Base-by-base conservation (phyloP, 2,888 invertebrate genomes). In the Crematogaster levior region DNA sequence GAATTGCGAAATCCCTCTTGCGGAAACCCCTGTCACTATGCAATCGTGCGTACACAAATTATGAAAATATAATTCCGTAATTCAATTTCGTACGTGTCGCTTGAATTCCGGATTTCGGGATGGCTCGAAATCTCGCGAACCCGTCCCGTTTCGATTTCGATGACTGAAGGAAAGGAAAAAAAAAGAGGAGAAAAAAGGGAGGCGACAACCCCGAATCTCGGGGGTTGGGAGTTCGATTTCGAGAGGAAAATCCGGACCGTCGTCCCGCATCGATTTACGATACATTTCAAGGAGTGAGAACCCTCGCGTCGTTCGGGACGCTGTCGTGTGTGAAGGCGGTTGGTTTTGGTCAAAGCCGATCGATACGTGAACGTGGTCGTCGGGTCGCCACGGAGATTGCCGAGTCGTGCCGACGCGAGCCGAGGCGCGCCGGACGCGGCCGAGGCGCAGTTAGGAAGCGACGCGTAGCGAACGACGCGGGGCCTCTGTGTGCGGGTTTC, bases 401-500 rank as follows among this genome's bases (percentile, higher is more conserved):
- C 86, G 84, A 83, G n/a, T 9, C 53, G n/a, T 10, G 3, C 63
- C 90, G 90, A 82, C 53, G 34, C 24, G 15, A 24, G 40, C 15
- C 87, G 89, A 73, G 2, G 34, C 10, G 9, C 1, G 40, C 9
- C 89, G 86, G 61, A 81, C 15, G 9, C 24, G 30, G 30, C 70
- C 89, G 88, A 89, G 51, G 60, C n/a, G 34, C 18, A 37, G 15
- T 51, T 65, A 21, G 73, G 85, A 84, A 68, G 80, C n/a, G 88
- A 88, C 89, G 88, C 91, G 88, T 77, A 85, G 72, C 43, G 91
- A 90, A 84, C 85, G 86, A 91, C 87, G 91, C 86, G 88, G 88
- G 74, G 84, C 37, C 87, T 91, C 89, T 87, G n/a, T n/a, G n/a
- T n/a, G 84, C 88, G 91, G 89, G 89, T 88, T 89, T 87, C n/a